A percentile compares a stretch with the other conserved stretches of the same genome.
Conservation (phyloP, 2,113 vertebrate genomes). For the Vulpes ferrilata region DNA sequence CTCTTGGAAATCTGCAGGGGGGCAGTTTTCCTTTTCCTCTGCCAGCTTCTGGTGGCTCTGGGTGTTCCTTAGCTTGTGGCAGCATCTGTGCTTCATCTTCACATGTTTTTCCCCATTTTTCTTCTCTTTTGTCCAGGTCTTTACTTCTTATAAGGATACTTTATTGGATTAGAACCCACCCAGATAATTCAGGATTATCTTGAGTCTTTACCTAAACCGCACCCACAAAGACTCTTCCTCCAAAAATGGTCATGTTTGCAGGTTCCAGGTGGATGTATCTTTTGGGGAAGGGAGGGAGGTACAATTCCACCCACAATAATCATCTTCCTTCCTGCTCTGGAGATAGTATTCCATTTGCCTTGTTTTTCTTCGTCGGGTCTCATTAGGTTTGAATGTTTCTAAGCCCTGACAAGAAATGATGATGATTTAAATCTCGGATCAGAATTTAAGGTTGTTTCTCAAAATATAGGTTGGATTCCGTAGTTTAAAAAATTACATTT, state of each 20-base stretch:
- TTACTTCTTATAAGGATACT: background rate
- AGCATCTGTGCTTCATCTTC: background rate
- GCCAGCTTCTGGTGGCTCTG: background rate
- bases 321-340: background rate
- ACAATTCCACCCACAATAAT: background rate
- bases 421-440: slow-evolving; percentile 34
- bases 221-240: background rate
- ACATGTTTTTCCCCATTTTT: background rate
- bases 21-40: background rate
- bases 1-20: background rate
- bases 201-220: background rate
- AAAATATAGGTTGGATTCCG: background rate
- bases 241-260: background rate
- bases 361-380: slow-evolving; percentile 7
- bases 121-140: background rate
- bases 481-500: slow-evolving; percentile 24
- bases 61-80: background rate
- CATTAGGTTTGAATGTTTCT: slow-evolving; percentile 24
- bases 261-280: background rate
- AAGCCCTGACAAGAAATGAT: background rate
- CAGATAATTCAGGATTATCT: background rate
- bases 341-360: background rate
- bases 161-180: background rate
- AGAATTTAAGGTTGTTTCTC: slow-evolving; percentile 39
- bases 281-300: background rate